Evolutionary conservation across 2,113 vertebrate genomes (phyloP).

Genomic region (Cranoglanis bouderius): DNA sequence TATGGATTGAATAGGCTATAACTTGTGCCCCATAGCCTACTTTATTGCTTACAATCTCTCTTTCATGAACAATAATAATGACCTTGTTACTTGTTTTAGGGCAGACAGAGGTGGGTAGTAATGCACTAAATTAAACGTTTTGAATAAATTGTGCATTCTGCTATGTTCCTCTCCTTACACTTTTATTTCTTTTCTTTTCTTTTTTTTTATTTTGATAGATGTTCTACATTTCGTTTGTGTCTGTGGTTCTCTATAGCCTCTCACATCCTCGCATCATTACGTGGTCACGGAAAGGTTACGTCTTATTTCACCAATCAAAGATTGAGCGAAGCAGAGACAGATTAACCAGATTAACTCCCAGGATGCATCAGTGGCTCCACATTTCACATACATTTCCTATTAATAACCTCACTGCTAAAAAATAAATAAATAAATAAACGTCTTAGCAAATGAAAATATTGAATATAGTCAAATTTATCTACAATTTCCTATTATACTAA

Average conservation of each 20-base stretch:
- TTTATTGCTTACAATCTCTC: slow-evolving; percentile 24
- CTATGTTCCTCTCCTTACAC: not conserved
- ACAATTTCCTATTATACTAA: not conserved
- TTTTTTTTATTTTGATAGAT: not conserved
- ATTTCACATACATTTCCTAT: not conserved
- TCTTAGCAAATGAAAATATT: not conserved
- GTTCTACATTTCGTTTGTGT: not conserved
- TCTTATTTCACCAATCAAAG: not conserved
- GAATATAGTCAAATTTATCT: not conserved
- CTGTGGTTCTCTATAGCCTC: not conserved
- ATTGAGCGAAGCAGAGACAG: not conserved
- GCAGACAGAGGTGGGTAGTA: not conserved
- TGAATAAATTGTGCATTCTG: not conserved
- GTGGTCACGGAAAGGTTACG: not conserved
- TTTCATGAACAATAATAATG: not conserved
- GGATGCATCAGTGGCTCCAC: not conserved
- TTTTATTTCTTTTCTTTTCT: not conserved
- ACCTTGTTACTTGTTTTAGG: not conserved
- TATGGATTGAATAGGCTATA: slow-evolving; percentile 42
- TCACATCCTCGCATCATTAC: not conserved
- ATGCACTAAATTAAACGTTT: not conserved
- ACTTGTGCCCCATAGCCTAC: slow-evolving; percentile 49
- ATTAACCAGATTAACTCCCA: not conserved
- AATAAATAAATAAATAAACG: too few relatives aligned
- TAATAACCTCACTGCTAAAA: not conserved